These are phyloP conservation scores for Heliothis subflexa DNA, from an alignment of 1,140 invertebrate genomes.

Conservation along the genomic window DNA sequence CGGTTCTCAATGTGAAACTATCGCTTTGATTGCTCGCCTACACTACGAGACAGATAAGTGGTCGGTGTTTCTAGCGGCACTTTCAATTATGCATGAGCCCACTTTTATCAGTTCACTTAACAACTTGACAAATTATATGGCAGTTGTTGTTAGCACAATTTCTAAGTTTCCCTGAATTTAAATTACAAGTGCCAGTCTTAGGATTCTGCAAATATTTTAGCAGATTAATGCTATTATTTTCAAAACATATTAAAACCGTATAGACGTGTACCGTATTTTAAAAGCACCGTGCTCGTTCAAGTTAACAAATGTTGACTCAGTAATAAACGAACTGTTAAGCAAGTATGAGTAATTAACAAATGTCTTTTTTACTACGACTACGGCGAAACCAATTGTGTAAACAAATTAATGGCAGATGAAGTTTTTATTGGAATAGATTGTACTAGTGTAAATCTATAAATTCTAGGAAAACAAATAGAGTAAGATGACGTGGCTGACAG, in stretches of 20 bases:
- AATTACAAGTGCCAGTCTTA: slow-evolving; percentile 16
- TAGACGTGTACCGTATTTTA: slow-evolving; percentile 3
- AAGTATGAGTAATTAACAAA: slow-evolving; percentile 24
- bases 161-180: slow-evolving; percentile 47
- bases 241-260: not conserved
- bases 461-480: not conserved
- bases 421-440: slow-evolving; percentile 29
- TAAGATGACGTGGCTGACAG: not conserved
- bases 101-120: slow-evolving; percentile 60
- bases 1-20: slow-evolving; percentile 4
- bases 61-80: slow-evolving; percentile 51
- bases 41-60: slow-evolving; percentile 38
- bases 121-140: slow-evolving; percentile 66
- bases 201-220: not conserved
- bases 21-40: slow-evolving; percentile 27
- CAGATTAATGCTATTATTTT: not conserved
- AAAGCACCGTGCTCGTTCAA: not conserved
- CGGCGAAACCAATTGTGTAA: slow-evolving; percentile 32
- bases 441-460: slow-evolving; percentile 7
- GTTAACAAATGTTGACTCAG: slow-evolving; percentile 18
- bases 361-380: not conserved
- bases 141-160: slow-evolving; percentile 58
- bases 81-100: slow-evolving; percentile 63
- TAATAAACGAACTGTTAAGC: slow-evolving; percentile 21
- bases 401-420: slow-evolving; percentile 28